Evolutionary conservation across 2,113 vertebrate species (phyloP).

Genomic region (Pagrus major): DNA sequence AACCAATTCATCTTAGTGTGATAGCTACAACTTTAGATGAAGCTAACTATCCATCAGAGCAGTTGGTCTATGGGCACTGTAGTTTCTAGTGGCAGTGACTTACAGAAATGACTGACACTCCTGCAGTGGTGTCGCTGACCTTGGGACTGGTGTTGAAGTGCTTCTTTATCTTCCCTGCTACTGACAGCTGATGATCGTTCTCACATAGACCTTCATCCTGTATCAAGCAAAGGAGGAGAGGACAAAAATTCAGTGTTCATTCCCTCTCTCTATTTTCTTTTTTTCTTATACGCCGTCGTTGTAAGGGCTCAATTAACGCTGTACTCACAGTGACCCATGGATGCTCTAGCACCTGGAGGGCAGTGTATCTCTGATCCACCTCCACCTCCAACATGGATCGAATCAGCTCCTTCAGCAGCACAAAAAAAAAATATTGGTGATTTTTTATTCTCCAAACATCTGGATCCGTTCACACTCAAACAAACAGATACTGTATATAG

Average conservation of each 20-base stretch:
- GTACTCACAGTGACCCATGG: conserved; percentile 97
- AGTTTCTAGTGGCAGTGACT: conserved; percentile 74
- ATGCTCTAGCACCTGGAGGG: conserved; percentile 95
- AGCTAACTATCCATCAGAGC: neutral
- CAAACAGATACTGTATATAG: neutral
- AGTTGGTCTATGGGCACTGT: neutral
- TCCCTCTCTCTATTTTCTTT: no score
- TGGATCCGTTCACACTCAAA: neutral
- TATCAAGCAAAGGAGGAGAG: conserved; percentile 4
- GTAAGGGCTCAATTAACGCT: neutral
- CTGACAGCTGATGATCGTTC: conserved; percentile 95
- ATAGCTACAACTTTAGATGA: neutral
- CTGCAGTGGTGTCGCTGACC: conserved; percentile 91
- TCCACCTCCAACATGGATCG: conserved; percentile 97
- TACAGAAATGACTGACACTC: conserved; percentile 98
- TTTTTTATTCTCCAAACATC: neutral
- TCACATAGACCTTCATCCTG: conserved; percentile 96
- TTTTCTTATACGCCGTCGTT: no score
- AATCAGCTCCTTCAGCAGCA: conserved; percentile 90
- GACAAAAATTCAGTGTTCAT: neutral
- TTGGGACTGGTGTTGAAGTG: conserved; percentile 97
- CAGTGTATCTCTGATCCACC: conserved; percentile 93
- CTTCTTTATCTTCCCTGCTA: conserved; percentile 99
- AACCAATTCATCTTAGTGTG: neutral
- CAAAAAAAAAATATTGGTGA: neutral